These are phyloP conservation scores for Salvelinus sp. DNA, from an alignment of 2,113 vertebrate genomes.

Conservation along the genomic window DNA sequence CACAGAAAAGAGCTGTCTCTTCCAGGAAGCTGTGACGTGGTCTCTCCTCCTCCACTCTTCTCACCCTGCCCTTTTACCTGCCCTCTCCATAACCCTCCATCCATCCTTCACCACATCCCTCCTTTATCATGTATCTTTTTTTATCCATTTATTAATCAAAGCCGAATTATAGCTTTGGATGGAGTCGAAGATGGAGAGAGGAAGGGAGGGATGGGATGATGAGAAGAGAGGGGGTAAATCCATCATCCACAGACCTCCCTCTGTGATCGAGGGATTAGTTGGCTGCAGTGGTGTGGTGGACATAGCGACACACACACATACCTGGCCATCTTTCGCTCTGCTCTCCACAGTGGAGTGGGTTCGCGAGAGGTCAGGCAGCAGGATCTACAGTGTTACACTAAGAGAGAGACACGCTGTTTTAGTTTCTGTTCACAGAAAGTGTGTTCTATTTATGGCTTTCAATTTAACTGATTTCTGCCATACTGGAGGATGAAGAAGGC, in stretches of 20 bases:
- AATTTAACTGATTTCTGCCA: too few relatives aligned
- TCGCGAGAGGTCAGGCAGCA: not conserved
- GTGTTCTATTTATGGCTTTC: too few relatives aligned
- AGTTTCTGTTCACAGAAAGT: too few relatives aligned
- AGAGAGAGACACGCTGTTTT: not conserved
- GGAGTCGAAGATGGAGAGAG: not conserved
- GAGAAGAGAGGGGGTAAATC: constrained; percentile 14
- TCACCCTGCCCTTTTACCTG: too few relatives aligned
- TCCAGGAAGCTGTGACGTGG: constrained; percentile 23
- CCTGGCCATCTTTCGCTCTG: not conserved
- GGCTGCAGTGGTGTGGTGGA: not conserved
- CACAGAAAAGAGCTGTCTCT: constrained; percentile 30
- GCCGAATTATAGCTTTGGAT: constrained; percentile 35
- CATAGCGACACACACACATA: not conserved
- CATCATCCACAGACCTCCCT: constrained; percentile 13
- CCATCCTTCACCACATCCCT: constrained; percentile 8
- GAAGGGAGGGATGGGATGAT: not conserved
- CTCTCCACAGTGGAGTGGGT: not conserved
- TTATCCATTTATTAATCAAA: constrained; percentile 25
- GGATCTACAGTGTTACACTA: not conserved
- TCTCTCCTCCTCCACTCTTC: not conserved
- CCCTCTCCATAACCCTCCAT: constrained; percentile 2
- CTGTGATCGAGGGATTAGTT: constrained; percentile 9
- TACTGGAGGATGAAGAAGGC: too few relatives aligned
- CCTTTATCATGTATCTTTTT: constrained; percentile 4